Evolutionary conservation across 1,140 invertebrate genomes (phyloP).

Genomic region (Habropoda laboriosa): DNA sequence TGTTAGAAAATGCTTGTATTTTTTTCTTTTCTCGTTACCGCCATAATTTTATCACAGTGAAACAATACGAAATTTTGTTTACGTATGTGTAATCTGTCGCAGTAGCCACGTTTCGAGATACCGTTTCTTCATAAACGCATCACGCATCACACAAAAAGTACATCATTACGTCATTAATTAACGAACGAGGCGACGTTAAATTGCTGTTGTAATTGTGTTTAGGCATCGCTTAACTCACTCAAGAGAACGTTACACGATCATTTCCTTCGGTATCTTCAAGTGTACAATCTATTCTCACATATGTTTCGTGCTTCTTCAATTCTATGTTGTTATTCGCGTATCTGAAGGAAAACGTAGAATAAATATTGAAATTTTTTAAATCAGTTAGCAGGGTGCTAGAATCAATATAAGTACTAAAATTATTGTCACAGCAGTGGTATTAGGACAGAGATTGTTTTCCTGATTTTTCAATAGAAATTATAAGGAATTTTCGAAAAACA

Average conservation of each 20-base stretch:
- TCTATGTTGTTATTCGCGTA: too few relatives aligned
- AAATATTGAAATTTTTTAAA: too few relatives aligned
- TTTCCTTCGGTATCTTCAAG: not conserved
- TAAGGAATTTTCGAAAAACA: too few relatives aligned
- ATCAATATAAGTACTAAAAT: too few relatives aligned
- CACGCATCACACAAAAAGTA: not conserved
- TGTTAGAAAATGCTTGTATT: too few relatives aligned
- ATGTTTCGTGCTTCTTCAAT: not conserved
- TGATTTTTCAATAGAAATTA: too few relatives aligned
- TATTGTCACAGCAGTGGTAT: too few relatives aligned
- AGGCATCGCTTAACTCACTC: constrained; percentile 4
- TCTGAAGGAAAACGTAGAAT: too few relatives aligned
- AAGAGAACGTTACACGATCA: not conserved
- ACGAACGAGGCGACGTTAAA: constrained; percentile 14
- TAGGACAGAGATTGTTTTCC: too few relatives aligned
- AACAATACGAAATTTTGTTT: not conserved
- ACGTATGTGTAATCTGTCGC: not conserved
- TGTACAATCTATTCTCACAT: not conserved
- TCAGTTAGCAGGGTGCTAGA: too few relatives aligned
- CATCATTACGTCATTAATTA: constrained; percentile 42
- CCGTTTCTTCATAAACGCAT: not conserved
- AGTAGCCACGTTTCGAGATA: not conserved
- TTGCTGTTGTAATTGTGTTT: constrained; percentile 21
- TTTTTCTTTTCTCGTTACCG: too few relatives aligned
- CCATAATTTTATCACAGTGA: too few relatives aligned